Conservation (phyloP, 1,140 invertebrate genomes). For the Drosophila azteca region DNA sequence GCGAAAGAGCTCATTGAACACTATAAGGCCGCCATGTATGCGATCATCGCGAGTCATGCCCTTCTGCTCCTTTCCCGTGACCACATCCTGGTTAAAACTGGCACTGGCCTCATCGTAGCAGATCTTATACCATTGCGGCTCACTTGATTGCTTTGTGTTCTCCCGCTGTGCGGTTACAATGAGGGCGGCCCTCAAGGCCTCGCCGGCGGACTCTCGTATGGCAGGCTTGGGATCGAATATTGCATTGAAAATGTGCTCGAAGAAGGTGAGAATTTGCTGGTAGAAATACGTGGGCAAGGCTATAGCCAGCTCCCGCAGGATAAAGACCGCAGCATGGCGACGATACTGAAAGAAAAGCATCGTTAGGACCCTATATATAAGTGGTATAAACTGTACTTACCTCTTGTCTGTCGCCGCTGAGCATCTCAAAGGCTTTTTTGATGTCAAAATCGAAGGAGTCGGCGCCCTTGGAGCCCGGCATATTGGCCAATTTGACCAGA, state of each 20-base stretch:
- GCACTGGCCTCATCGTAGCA: slow-evolving; percentile 95
- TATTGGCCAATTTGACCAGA: slow-evolving; percentile 94
- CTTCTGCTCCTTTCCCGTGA: slow-evolving; percentile 87
- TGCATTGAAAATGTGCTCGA: slow-evolving; percentile 97
- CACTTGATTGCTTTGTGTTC: slow-evolving; percentile 94
- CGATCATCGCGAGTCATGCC: slow-evolving; percentile 94
- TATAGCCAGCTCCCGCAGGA: slow-evolving; percentile 96
- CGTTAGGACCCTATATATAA: slow-evolving; percentile 2
- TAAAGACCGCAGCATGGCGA: slow-evolving; percentile 95
- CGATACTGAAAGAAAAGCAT: slow-evolving; percentile 85
- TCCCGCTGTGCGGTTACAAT: slow-evolving; percentile 97
- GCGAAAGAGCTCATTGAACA: slow-evolving; percentile 96
- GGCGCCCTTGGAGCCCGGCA: slow-evolving; percentile 96
- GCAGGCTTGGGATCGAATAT: slow-evolving; percentile 96
- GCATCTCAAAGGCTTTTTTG: slow-evolving; percentile 96
- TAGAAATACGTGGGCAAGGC: slow-evolving; percentile 99
- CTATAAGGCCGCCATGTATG: slow-evolving; percentile 96
- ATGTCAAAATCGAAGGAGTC: slow-evolving; percentile 99
- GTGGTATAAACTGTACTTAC: slow-evolving; percentile 52
- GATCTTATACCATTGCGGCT: slow-evolving; percentile 95
- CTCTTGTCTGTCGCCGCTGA: slow-evolving; percentile 94
- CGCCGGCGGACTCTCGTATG: slow-evolving; percentile 95
- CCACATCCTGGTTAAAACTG: slow-evolving; percentile 89
- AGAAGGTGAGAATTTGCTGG: slow-evolving; percentile 98
- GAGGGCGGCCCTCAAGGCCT: slow-evolving; percentile 95